Conservation (phyloP, 37 sponge, comb jelly and placozoan genomes). For the Ianthella basta region DNA sequence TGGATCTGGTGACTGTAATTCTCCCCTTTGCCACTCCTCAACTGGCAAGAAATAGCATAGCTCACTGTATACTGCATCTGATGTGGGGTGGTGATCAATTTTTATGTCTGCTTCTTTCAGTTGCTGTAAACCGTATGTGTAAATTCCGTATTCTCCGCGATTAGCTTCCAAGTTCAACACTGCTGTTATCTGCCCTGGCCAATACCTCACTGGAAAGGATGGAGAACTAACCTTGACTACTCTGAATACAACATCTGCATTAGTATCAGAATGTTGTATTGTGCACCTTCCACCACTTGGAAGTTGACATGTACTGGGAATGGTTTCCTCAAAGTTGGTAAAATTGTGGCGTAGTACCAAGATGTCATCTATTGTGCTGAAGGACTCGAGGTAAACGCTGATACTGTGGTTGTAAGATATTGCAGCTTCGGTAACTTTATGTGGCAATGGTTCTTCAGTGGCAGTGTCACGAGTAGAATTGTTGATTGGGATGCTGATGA, state of each 20-base stretch:
- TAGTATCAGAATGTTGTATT: not conserved
- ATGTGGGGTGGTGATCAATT: not conserved
- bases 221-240: not conserved
- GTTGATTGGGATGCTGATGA: no score
- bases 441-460: no score
- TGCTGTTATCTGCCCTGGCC: not conserved
- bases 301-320: not conserved
- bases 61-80: not conserved
- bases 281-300: not conserved
- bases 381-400: no score
- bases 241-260: constrained; percentile 12
- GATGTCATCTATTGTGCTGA: no score
- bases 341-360: no score
- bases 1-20: not conserved
- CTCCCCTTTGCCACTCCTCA: not conserved
- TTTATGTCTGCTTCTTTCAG: not conserved
- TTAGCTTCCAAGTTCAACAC: not conserved
- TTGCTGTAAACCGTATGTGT: not conserved
- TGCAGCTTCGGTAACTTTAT: no score
- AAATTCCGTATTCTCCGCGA: not conserved
- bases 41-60: not conserved
- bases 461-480: no score
- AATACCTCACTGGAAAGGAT: not conserved
- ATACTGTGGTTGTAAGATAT: no score
- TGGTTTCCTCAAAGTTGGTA: no score